Evolutionary conservation across 1,140 invertebrate species (phyloP), one percentile per base, ranked within the genome.

Genomic region (Adoxophyes honmai): DNA sequence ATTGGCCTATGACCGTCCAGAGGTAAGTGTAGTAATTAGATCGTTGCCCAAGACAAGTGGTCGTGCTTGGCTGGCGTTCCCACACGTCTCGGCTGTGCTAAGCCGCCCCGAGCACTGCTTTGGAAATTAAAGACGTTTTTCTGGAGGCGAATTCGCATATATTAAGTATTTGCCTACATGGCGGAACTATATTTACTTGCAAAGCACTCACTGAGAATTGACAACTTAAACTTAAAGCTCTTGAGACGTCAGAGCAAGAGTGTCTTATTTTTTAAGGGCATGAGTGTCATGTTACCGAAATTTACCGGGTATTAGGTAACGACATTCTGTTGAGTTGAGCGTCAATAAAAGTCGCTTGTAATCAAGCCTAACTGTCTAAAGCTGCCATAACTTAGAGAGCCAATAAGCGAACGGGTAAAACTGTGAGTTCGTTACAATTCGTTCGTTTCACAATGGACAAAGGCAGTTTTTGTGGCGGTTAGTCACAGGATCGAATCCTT

Each of bases 11-110:
- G 75, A 76, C 75, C 75, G 58, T 53, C 21, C 70, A 70, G 65
- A 64, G 70, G 67, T 57, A 52, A 52, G 58, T 64, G 60, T 52
- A 61, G 75, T 75, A 81, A 84, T 84, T 81, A 81, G 77, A 80
- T 71, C 72, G 68, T 69, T 68, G 61, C 59, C 60, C 64, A 65
- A 57, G 57, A 55, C 66, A 60, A 53, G 1, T 21, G 58, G 81
- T 77, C 64, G 63, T 68, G 81, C 69, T 73, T 60, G 63, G 77
- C 60, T 74, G 73, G 48, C 34, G 76, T 82, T 84, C 77, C 77
- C 81, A 84, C 80, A 78, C 68, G 69, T 73, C 69, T 75, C 69
- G 57, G 55, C 60, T 28, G 21, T 62, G 54, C 36, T 62, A 42
- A 60, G 48, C 34, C 60, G 42, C 52, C 57, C 55, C 52, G 34